phyloP scores from a whole-genome alignment of 2,888 invertebrate species.

The Drosophila tanythrix region DNA sequence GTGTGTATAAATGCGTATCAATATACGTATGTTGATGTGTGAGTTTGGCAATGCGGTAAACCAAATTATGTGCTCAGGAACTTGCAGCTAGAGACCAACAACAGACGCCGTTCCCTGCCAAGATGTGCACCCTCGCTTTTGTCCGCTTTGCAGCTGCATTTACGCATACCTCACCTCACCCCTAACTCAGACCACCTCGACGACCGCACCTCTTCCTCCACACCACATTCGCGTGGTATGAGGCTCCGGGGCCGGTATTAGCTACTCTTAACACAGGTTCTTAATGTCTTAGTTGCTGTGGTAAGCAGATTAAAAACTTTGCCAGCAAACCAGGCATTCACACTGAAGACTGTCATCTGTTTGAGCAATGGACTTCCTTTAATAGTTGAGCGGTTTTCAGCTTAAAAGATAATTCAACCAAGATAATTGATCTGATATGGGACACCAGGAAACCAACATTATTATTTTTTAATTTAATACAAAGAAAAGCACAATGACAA shows the following conservation, averaged over 20 bases:
- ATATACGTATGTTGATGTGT: not conserved
- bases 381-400: not conserved
- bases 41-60: constrained; percentile 60
- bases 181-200: not conserved
- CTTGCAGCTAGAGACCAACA: constrained; percentile 46
- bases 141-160: constrained; percentile 35
- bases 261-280: constrained; percentile 42
- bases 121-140: not conserved
- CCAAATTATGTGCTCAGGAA: constrained; percentile 67
- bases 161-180: constrained; percentile 22
- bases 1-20: not conserved
- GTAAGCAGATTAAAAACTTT: constrained; percentile 60
- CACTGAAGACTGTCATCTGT: not conserved
- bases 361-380: not conserved
- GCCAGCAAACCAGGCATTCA: not conserved
- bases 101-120: constrained; percentile 10
- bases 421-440: not conserved
- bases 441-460: not conserved
- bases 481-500: not conserved
- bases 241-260: constrained; percentile 1
- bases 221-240: not conserved
- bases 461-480: not conserved
- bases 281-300: constrained; percentile 41
- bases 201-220: not conserved
- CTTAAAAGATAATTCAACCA: not conserved